Evolutionary conservation across 2,888 invertebrate species (phyloP), one percentile per base, ranked within the genome.

Genomic region (Aleiodes testaceus): DNA sequence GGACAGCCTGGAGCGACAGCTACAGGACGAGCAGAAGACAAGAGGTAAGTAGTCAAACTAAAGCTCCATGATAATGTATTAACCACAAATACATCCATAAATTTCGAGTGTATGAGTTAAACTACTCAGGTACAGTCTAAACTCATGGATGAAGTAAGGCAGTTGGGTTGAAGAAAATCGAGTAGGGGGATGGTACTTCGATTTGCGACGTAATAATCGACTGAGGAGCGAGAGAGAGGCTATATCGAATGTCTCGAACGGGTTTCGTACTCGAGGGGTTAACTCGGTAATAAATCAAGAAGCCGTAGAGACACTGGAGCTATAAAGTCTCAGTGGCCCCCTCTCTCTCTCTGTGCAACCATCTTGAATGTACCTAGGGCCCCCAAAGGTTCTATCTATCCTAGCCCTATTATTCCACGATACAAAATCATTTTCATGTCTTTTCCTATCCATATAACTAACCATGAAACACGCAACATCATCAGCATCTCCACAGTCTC

Each of bases 11-110:
- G 97, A 98, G 89, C 93, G 97, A 88, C 97, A 97, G 89, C 92
- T 98, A 75, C 90, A 93, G 80, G 97, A 97, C 86, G 97, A 98
- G 89, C 95, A 97, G 89, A 97, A 97, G 92, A 92, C 95, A 88
- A 92, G 97, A 93, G 95, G 98, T 98, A 89, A 93, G 95, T 91
- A 73, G 70, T 50, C 5, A 36, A 61, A 61, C 18, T n/a, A 42
- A n/a, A 36, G 67, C 22, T 30, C 30, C 22, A 44, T 42, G 14
- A 49, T 53, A 69, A 64, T 18, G 36, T 52, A 42, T 64, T 44
- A 52, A 66, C 36, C 36, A 36, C 36, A 36, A 36, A 36, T 36
- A 36, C 36, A 36, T 36, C 9, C 20, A 44, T 44, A 52, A 22
- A 45, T 69, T 63, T 49, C 20, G 55, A 49, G 12, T 63, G 72